These are phyloP conservation scores for Baccha elongata DNA, from an alignment of 2,888 invertebrate species.

Conservation along the genomic window DNA sequence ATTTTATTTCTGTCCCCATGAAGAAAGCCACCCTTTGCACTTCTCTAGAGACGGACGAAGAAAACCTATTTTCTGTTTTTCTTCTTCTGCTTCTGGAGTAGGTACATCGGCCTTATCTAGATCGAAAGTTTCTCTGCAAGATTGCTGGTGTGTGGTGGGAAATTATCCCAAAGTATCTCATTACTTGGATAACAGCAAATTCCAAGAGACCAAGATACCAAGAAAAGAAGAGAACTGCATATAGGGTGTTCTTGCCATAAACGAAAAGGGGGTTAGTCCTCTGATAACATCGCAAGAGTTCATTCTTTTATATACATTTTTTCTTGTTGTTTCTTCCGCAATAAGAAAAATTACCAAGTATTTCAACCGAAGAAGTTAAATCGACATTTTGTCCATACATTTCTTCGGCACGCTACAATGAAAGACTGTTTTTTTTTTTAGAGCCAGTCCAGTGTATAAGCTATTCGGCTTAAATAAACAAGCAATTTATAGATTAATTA, in stretches of 20 bases:
- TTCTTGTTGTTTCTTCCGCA: constrained; percentile 19
- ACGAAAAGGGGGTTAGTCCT: constrained; percentile 72
- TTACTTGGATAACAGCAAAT: constrained; percentile 65
- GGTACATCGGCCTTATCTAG: constrained; percentile 54
- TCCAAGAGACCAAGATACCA: constrained; percentile 41
- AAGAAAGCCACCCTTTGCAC: constrained; percentile 57
- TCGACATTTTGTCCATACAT: constrained; percentile 74
- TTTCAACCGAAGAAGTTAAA: constrained; percentile 55
- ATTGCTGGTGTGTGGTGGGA: constrained; percentile 73
- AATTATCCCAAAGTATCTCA: constrained; percentile 74
- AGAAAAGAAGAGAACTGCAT: constrained; percentile 56
- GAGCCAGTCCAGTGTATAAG: constrained; percentile 16
- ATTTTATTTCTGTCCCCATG: constrained; percentile 37
- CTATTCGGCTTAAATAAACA: constrained; percentile 2
- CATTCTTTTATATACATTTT: constrained; percentile 21
- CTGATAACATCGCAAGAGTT: constrained; percentile 77
- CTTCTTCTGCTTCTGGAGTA: constrained; percentile 20
- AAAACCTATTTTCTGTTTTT: constrained; percentile 52
- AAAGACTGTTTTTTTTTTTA: constrained; percentile 25
- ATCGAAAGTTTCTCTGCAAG: constrained; percentile 67
- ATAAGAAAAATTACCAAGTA: constrained; percentile 68
- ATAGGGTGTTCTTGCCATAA: constrained; percentile 28
- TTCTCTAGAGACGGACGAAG: constrained; percentile 1
- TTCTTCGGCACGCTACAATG: constrained; percentile 39
- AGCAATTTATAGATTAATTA: constrained; percentile 60